Base-by-base conservation (phyloP, 1,140 invertebrate species). In the Pogonomyrmex californicus region DNA sequence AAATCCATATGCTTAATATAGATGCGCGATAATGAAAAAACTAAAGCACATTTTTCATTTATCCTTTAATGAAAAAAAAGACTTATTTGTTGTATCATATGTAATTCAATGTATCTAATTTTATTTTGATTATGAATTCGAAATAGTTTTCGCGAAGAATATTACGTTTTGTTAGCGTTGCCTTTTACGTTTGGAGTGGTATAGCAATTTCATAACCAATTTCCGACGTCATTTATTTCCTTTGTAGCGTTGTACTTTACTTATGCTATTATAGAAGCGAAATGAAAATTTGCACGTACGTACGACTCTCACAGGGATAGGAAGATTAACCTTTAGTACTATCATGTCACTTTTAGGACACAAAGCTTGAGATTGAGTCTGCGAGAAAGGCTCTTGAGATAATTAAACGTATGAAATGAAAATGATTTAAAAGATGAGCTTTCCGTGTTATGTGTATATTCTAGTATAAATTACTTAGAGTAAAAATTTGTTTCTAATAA, bases 241-340 rank as follows among this genome's bases (percentile, higher is more conserved):
- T 81, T 81, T 81, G 63, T 81, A 81, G 78, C 63, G 23, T 81
- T 44, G 49, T 56, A 81, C 44, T 56, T 54, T 41, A 81, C 47
- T 81, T 41, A 68, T 44, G n/a, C 23, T 81, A 81, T 81, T 81
- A 81, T 68, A 23, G 36, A 9, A 68, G 47, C 36, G 4, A 66
- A 81, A 56, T 81, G 77, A 81, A 81, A 81, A 68, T 81, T 81
- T 68, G 36, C 63, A 81, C 63, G 63, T 54, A 49, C 77, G 14
- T 68, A 81, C 10, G 17, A 68, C 62, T 54, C 63, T 66, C 76
- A 66, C 36, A 66, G n/a, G 44, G n/a, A 66, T n/a, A 30, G 77
- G 47, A 54, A 56, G 49, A 81, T 81, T 81, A 81, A 81, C 12
- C 77, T 68, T 54, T 68, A 81, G 6, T 51, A 12, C 60, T 44